Base-by-base conservation (phyloP, 1,140 invertebrate species). In the Mactra quadrangularis region DNA sequence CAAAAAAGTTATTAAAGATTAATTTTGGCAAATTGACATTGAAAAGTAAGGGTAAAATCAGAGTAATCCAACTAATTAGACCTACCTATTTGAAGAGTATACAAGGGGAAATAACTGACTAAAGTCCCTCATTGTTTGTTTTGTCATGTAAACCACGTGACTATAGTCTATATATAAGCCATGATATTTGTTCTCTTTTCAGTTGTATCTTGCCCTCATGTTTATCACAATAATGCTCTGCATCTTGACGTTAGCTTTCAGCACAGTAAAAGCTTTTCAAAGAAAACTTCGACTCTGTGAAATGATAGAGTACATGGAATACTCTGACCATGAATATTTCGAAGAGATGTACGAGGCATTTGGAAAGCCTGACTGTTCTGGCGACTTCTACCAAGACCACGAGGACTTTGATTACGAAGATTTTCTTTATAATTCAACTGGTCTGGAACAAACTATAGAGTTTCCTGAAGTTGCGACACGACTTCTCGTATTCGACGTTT, bases 251-350 rank as follows among this genome's bases (percentile, higher is more conserved):
- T 38, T 50, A 19, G 74, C 57, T 11, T 47, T 76, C 41, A 76
- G 74, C 38, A 76, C 74, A 27, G 59, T 62, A 13, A 53, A 53
- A 3, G n/a, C 27, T 2, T 64, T 76, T 25, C 74, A 60, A n/a
- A 62, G 74, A 62, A 60, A 62, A 31, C 2, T 76, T 22, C 62
- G 22, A 9, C 62, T 22, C 3, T 76, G 74, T 35, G 74, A 76
- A 38, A 35, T 62, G 15, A n/a, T 76, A 25, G 74, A 76, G 29
- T 76, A 64, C 19, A 15, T 76, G 7, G 74, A 76, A n/a, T 35
- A 60, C 22, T 60, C 59, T 17, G 59, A 62, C 9, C 35, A 76
- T 25, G 29, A 50, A 9, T 9, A 41, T 19, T 53, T 35, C 7
- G 25, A 60, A 22, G 50, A 45, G n/a, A 33, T 45, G 3, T 45